Evolutionary conservation across 2,113 vertebrate species (phyloP).

Genomic region (Lethenteron reissneri): DNA sequence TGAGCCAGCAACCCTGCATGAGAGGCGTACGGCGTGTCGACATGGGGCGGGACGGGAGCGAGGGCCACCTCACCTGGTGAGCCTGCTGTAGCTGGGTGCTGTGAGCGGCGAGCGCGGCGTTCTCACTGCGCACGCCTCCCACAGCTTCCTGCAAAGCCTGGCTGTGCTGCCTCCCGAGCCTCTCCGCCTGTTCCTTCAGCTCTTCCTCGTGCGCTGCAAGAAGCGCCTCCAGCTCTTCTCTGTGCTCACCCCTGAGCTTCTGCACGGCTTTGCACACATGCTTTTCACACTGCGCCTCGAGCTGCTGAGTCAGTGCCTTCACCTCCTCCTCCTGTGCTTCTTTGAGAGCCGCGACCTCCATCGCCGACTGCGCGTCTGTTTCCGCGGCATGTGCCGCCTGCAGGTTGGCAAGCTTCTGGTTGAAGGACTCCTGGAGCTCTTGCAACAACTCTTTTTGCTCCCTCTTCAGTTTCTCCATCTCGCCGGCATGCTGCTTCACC

Average conservation of each 20-base stretch:
- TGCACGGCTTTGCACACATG: constrained; percentile 16
- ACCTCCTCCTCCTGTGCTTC: constrained; percentile 22
- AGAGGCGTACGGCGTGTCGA: no score
- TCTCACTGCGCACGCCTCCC: no score
- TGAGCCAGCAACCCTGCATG: no score
- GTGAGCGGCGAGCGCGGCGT: no score
- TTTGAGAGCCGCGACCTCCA: constrained; percentile 21
- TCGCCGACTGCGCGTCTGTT: constrained; percentile 8
- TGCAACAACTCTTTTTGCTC: constrained; percentile 29
- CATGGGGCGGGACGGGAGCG: no score
- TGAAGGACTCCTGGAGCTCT: constrained; percentile 28
- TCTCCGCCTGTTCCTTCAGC: constrained; percentile 28
- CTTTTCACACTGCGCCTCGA: constrained; percentile 19
- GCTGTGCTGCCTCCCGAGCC: constrained; percentile 31
- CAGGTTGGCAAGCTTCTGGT: constrained; percentile 22
- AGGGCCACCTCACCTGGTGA: no score
- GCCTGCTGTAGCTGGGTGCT: no score
- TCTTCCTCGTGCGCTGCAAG: constrained; percentile 16
- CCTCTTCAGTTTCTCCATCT: constrained; percentile 27
- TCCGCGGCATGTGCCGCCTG: constrained; percentile 33
- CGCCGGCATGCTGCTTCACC: constrained; percentile 16
- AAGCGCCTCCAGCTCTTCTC: constrained; percentile 25
- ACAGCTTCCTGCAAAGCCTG: constrained; percentile 10
- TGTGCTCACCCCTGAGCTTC: constrained; percentile 26
- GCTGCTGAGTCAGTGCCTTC: constrained; percentile 17